Evolutionary conservation across 2,797 vertebrate genomes (phyloP), one percentile per base, ranked within the genome.

Genomic region (Eulemur rubriventer): DNA sequence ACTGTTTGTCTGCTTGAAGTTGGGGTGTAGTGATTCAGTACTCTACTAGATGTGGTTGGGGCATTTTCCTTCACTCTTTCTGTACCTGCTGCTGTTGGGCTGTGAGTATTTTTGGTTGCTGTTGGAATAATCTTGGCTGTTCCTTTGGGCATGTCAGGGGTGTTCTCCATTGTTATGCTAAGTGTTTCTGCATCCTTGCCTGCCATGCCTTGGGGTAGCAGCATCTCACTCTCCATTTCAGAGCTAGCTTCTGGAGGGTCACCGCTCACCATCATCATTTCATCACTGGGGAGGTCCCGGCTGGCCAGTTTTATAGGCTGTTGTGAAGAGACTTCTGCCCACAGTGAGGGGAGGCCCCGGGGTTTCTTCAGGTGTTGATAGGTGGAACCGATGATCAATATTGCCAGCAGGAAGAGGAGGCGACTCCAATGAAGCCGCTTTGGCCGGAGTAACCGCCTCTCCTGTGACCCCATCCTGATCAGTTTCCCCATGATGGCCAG

Each of bases 381-480:
- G 82, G 99, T 95, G 61, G 98, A 99, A 59, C 99, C 99, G 26
- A 99, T 95, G 97, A 99, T 97, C 97, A 99, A 95, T 22, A 98
- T 97, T 48, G 98, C 99, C 87, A 99, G 96, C 33, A 99, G 98
- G 96, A 99, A 99, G 88, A 99, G 90, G 76, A 99, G 97, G 91
- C 99, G 96, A 93, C 98, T 99, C 98, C 99, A 97, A 10, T 98
- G 99, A 96, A 99, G 99, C 94, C 99, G 98, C 96, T 99, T 99
- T 94, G 99, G 99, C 96, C 97, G 97, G 89, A 98, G 98, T 76
- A 98, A 98, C 98, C 98, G 97, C 99, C 99, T 99, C 96, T 98
- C 97, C 95, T 95, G 91, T 3, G 26, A 78, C 50, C 86, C 72
- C 79, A 92, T 59, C 67, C 94, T 93, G 57, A 96, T 89, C 69